These are phyloP conservation scores for Omphaloscelis lunosa DNA, from an alignment of 2,888 invertebrate genomes.

Conservation along the genomic window DNA sequence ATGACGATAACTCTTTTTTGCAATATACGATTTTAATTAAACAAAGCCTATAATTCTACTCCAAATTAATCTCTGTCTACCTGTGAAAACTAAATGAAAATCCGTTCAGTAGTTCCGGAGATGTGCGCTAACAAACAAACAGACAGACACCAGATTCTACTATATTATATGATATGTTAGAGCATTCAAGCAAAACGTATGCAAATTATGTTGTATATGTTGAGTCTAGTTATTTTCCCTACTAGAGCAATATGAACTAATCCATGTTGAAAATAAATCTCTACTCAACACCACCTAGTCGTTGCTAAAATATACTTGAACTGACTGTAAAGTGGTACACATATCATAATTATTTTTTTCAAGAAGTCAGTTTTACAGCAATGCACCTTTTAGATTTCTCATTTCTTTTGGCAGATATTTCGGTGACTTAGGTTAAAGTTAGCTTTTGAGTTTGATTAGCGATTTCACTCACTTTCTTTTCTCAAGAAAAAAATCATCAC, in stretches of 20 bases:
- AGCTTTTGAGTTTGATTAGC: neutral
- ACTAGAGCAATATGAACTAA: constrained; percentile 22
- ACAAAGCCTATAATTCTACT: too few species aligned
- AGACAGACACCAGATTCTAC: too few species aligned
- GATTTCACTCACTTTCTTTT: neutral
- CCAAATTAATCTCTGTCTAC: too few species aligned
- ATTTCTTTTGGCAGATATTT: neutral
- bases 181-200: constrained; percentile 5
- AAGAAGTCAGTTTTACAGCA: neutral
- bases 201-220: neutral
- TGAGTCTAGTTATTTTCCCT: constrained; percentile 21
- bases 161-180: too few species aligned
- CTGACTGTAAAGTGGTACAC: neutral
- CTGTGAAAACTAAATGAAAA: too few species aligned
- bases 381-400: neutral
- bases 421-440: neutral
- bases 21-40: too few species aligned
- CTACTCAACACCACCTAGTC: neutral
- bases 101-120: too few species aligned
- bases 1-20: too few species aligned
- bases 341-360: neutral
- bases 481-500: constrained; percentile 5
- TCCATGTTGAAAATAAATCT: constrained; percentile 33
- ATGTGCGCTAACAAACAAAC: too few species aligned
- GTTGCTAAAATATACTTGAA: constrained; percentile 5